Evolutionary conservation across 1,140 invertebrate genomes (phyloP).

Genomic region (Doryteuthis pealeii): DNA sequence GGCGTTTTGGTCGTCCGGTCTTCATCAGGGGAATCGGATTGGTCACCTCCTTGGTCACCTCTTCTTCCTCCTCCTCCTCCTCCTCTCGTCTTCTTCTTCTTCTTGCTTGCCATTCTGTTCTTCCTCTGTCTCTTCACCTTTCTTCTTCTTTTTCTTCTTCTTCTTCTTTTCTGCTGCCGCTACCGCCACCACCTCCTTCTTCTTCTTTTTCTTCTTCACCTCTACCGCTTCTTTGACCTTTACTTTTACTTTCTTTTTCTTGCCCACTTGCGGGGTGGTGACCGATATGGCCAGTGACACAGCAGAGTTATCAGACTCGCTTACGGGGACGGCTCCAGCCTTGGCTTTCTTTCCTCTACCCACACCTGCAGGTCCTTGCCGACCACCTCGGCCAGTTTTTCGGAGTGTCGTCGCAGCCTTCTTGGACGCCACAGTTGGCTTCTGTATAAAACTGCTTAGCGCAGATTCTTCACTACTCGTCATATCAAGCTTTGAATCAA

Average conservation of each 20-base stretch:
- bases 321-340: no score
- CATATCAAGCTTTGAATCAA: no score
- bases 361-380: no score
- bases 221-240: neutral
- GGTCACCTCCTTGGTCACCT: neutral
- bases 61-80: conserved; percentile 18
- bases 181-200: conserved; percentile 5
- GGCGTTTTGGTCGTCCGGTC: conserved; percentile 9
- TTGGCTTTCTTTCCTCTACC: no score
- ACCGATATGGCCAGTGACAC: no score
- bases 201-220: conserved; percentile 7
- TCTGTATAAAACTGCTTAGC: no score
- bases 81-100: conserved; percentile 20
- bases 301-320: no score
- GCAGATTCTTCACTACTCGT: no score
- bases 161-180: neutral
- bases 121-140: conserved; percentile 1
- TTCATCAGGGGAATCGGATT: conserved; percentile 5
- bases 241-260: conserved; percentile 7
- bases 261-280: no score
- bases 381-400: no score
- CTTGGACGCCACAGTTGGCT: no score
- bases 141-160: conserved; percentile 21
- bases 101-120: conserved; percentile 12
- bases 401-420: no score